Conservation (phyloP, 30 jellyfish, hydroid and myxozoan genomes). For the Turritopsis rubra region DNA sequence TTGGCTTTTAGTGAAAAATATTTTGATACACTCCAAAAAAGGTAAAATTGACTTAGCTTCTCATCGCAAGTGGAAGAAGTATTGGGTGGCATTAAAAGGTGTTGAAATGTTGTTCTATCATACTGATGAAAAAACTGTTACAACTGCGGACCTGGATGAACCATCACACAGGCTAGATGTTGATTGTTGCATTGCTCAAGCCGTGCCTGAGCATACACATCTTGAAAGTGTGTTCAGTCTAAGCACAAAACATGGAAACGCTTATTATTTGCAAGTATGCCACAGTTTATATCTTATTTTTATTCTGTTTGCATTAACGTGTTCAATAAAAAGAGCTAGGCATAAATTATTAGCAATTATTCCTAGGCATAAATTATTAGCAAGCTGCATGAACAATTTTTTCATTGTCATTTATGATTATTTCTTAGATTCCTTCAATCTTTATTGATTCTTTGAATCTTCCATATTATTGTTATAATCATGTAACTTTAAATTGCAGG, state of each 20-base stretch:
- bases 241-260: slow-evolving; percentile 82
- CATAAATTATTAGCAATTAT: background rate
- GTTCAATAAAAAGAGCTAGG: background rate
- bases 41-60: slow-evolving; percentile 82
- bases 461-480: no score
- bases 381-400: no score
- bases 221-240: slow-evolving; percentile 82
- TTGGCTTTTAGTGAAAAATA: slow-evolving; percentile 80
- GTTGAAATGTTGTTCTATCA: slow-evolving; percentile 70
- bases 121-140: slow-evolving; percentile 84
- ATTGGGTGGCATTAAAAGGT: slow-evolving; percentile 95
- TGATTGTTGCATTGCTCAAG: slow-evolving; percentile 80
- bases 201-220: slow-evolving; percentile 89
- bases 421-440: no score
- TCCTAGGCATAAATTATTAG: no score
- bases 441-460: no score
- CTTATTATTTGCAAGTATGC: slow-evolving; percentile 78
- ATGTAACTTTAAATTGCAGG: no score
- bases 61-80: slow-evolving; percentile 83
- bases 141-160: slow-evolving; percentile 76
- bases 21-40: slow-evolving; percentile 70
- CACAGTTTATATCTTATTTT: background rate
- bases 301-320: background rate
- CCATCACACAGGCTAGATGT: slow-evolving; percentile 75
- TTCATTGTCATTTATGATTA: no score